Percentiles rank a stretch among this genome's conserved stretches.
phyloP scores from a whole-genome alignment of 2,113 vertebrate species.

The Myiozetetes cayanensis region DNA sequence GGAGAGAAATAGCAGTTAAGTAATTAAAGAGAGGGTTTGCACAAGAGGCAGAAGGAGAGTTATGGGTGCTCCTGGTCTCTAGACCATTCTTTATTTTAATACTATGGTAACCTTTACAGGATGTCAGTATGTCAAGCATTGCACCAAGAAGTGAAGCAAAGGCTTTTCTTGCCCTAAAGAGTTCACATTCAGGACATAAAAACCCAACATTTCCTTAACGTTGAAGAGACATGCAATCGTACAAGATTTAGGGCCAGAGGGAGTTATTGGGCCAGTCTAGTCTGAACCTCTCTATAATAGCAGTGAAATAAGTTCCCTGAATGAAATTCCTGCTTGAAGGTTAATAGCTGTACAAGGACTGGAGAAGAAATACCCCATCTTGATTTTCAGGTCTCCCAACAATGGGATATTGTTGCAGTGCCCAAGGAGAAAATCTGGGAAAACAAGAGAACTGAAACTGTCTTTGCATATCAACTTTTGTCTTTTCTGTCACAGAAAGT shows the following conservation, averaged over 20 bases:
- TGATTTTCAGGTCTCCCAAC: neutral
- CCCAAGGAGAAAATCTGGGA: neutral
- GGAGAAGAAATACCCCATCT: neutral
- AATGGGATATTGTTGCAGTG: neutral
- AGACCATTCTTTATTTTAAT: conserved; percentile 40
- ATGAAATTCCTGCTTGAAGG: conserved; percentile 4
- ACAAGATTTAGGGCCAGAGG: neutral
- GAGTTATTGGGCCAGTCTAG: neutral
- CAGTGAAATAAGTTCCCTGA: neutral
- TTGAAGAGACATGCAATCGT: conserved; percentile 2
- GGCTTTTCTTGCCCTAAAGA: neutral
- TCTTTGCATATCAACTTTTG: neutral
- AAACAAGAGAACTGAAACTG: neutral
- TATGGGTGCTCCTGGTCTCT: neutral
- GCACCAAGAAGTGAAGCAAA: neutral
- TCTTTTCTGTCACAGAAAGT: conserved; percentile 3
- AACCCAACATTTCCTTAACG: neutral
- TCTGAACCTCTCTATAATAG: neutral
- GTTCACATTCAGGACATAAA: neutral
- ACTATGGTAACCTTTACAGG: neutral
- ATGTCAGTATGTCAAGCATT: neutral
- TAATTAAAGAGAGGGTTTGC: conserved; percentile 10
- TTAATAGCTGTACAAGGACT: neutral
- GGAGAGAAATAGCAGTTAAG: conserved; percentile 15
- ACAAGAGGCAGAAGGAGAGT: conserved; percentile 5